These are phyloP conservation scores for Sesamia inferens DNA, from an alignment of 2,888 invertebrate species.

Conservation along the genomic window DNA sequence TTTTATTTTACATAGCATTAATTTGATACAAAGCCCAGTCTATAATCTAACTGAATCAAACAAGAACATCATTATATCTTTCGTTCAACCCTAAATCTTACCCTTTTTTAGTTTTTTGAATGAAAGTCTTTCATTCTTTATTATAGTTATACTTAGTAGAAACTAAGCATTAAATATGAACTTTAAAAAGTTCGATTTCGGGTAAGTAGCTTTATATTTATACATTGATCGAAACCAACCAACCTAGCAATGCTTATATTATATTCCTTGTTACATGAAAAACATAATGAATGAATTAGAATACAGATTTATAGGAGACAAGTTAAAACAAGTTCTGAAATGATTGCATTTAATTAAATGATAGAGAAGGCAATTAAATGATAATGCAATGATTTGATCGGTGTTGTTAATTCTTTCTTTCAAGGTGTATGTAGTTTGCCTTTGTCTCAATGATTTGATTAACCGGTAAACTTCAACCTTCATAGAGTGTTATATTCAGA, in stretches of 20 bases:
- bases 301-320: conserved; percentile 22
- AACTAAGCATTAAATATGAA: too few relatives aligned
- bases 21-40: too few relatives aligned
- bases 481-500: neutral
- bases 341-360: conserved; percentile 8
- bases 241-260: neutral
- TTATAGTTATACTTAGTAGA: neutral
- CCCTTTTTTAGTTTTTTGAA: neutral
- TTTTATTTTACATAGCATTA: neutral
- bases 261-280: conserved; percentile 11
- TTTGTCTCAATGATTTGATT: neutral
- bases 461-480: conserved; percentile 1
- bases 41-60: neutral
- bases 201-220: conserved; percentile 33
- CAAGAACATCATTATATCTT: neutral
- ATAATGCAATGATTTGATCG: conserved; percentile 29
- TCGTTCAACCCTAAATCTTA: neutral
- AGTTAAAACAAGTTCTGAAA: conserved; percentile 27
- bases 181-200: conserved; percentile 12
- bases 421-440: conserved; percentile 7
- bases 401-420: conserved; percentile 29
- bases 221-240: neutral
- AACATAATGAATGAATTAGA: conserved; percentile 22
- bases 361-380: conserved; percentile 16
- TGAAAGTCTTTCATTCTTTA: neutral